phyloP scores from a whole-genome alignment of 2,888 invertebrate genomes.

The Ormyrus thymus region DNA sequence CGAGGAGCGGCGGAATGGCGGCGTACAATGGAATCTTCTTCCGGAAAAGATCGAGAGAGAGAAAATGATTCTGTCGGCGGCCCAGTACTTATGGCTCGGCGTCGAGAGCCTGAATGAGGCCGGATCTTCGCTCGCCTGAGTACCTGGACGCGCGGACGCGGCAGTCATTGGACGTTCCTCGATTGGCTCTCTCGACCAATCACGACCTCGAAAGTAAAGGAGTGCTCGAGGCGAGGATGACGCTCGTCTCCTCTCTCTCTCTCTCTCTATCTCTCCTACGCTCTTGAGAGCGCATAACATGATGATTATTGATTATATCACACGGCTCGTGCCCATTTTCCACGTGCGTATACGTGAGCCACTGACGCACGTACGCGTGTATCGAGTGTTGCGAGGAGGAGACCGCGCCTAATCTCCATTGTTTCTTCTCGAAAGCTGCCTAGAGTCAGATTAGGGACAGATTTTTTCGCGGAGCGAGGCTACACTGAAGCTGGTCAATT shows the following conservation, averaged over 20 bases:
- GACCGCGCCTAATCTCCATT: neutral
- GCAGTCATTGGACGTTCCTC: constrained; percentile 61
- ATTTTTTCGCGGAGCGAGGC: too few relatives aligned
- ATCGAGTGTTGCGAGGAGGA: neutral
- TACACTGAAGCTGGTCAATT: neutral
- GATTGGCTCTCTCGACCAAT: constrained; percentile 63
- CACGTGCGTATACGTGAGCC: too few relatives aligned
- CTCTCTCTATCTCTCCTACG: neutral
- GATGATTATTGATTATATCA: constrained; percentile 50
- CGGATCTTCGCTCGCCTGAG: constrained; percentile 71
- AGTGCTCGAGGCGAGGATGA: constrained; percentile 53
- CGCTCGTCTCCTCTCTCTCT: neutral
- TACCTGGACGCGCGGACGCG: constrained; percentile 55
- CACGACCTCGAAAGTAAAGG: constrained; percentile 58
- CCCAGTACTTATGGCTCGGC: constrained; percentile 19
- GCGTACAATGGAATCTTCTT: constrained; percentile 63
- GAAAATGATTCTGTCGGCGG: constrained; percentile 19
- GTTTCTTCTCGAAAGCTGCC: neutral
- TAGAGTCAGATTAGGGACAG: too few relatives aligned
- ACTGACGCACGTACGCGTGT: too few relatives aligned
- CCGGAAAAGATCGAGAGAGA: constrained; percentile 62
- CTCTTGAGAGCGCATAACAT: constrained; percentile 36
- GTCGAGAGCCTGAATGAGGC: constrained; percentile 61
- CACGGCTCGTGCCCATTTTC: neutral
- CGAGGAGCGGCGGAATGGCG: constrained; percentile 54